Base-by-base conservation (phyloP, 2,113 vertebrate genomes). In the Rousettus leschenaultii region DNA sequence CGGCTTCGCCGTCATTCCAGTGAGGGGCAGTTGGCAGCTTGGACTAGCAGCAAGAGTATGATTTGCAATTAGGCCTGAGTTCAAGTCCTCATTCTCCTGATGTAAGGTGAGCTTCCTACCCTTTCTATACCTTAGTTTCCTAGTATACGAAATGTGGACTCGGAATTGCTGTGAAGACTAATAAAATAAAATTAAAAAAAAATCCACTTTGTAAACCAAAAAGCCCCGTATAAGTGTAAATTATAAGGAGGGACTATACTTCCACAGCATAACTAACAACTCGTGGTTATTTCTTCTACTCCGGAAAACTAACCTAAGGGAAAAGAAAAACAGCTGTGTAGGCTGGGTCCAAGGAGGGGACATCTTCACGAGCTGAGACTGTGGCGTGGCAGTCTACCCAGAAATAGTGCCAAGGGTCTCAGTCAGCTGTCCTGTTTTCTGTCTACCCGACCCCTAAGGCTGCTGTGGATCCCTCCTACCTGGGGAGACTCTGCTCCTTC, bases 341-440 rank as follows among this genome's bases (percentile, higher is more conserved):
- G 90, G 92, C 92, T 89, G 96, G 63, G 87, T 97, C 92, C 92
- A 95, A 96, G 95, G 96, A 97, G 79, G 86, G 92, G 84, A 97
- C 86, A 70, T 96, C 95, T 97, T 93, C 93, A 95, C 89, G 89
- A 95, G 92, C 89, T 84, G 89, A 95, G 92, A 86, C 80, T 80
- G 93, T 97, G 95, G 89, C 22, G 26, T 96, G 97, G 97, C 92
- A 89, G 84, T 94, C 95, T 96, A 97, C 92, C 91, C 92, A 97
- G 97, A 97, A 97, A 97, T 95, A 97, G 97, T 96, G 95, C 94
- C 94, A 96, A 97, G 95, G 97, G 96, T 97, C 97, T 95, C 89
- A 85, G 86, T 97, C 96, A 97, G 90, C 90, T 97, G 97, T 97
- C 95, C 94, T 30, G 21, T 94, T 94, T 93, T 89, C 78, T 92